Evolutionary conservation across 2,888 invertebrate genomes (phyloP).

Genomic region (Miltochrista miniata): DNA sequence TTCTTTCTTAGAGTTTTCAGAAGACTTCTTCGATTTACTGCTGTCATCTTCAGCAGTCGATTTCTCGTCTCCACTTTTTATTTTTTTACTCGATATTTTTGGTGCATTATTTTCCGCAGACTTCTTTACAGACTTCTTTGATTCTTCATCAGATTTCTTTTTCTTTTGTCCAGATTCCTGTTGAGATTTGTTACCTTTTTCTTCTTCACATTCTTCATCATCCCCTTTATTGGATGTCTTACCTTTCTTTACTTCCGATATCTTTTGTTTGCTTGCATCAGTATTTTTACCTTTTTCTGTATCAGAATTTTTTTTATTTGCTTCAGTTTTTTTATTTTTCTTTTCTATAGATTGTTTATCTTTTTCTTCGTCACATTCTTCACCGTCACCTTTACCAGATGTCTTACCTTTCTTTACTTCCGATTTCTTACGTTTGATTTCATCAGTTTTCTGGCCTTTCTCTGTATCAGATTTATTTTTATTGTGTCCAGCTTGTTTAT

Average conservation of each 20-base stretch:
- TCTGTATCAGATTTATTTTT: neutral
- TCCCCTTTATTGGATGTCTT: neutral
- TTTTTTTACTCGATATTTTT: neutral
- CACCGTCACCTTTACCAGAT: neutral
- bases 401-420: neutral
- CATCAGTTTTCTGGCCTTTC: neutral
- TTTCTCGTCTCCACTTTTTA: neutral
- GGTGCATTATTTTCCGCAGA: neutral
- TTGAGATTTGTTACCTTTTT: neutral
- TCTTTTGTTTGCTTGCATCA: no score
- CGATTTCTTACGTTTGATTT: no score
- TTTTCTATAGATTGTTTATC: no score
- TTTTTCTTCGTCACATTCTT: neutral
- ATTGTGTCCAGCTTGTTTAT: no score
- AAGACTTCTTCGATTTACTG: neutral
- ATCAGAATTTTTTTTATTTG: no score
- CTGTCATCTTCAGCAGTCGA: neutral
- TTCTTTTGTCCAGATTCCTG: no score
- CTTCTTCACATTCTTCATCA: no score
- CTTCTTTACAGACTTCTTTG: no score
- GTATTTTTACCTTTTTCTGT: neutral
- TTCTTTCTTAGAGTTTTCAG: neutral
- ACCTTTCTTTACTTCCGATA: neutral
- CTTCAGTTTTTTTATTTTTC: neutral
- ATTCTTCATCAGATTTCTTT: no score